Evolutionary conservation across 2,113 vertebrate genomes (phyloP).

Genomic region (Hucho hucho): DNA sequence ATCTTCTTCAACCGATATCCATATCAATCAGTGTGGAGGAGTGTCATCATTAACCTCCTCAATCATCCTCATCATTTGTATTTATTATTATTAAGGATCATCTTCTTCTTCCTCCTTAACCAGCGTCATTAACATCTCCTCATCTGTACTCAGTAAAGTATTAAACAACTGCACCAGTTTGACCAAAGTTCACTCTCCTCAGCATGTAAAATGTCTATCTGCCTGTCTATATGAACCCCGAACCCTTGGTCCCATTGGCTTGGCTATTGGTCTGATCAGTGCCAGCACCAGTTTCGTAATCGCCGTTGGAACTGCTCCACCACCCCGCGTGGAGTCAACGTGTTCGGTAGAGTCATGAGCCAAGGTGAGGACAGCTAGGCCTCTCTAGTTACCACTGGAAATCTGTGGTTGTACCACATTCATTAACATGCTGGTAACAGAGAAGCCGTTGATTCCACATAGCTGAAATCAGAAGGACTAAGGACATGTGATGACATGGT

Average conservation of each 20-base stretch:
- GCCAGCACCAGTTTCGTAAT: constrained; percentile 77
- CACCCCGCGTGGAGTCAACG: constrained; percentile 76
- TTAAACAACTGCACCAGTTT: too few species aligned
- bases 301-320: constrained; percentile 78
- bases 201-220: not conserved
- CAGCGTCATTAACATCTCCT: not conserved
- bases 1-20: too few species aligned
- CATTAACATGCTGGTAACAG: not conserved
- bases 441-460: not conserved
- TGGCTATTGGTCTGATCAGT: constrained; percentile 45
- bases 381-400: not conserved
- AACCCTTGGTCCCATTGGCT: not conserved
- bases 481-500: not conserved
- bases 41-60: too few species aligned
- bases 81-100: not conserved
- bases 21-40: too few species aligned
- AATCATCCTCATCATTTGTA: too few species aligned
- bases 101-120: not conserved
- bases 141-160: not conserved
- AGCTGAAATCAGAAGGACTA: not conserved
- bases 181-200: not conserved
- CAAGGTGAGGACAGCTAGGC: constrained; percentile 64
- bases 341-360: constrained; percentile 73
- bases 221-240: not conserved
- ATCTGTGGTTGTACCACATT: not conserved